Conservation (phyloP, 2,888 invertebrate genomes). For the Cyrtodaria siliqua region DNA sequence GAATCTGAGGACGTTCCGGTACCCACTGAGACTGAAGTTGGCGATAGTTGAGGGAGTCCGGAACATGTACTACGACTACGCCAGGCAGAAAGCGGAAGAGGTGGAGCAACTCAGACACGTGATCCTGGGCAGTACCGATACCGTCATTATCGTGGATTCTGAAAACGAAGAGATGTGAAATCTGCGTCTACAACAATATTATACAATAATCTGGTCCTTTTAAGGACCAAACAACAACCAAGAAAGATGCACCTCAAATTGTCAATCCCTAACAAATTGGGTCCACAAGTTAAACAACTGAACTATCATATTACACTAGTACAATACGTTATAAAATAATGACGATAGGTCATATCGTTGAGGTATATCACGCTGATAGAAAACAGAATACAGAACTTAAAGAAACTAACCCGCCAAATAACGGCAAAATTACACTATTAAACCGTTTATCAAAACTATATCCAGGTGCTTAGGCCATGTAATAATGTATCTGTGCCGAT, state of each 20-base stretch:
- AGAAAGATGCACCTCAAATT: constrained; percentile 28
- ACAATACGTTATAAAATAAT: no score
- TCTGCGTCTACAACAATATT: neutral
- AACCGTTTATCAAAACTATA: no score
- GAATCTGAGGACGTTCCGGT: constrained; percentile 73
- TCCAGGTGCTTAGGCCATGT: no score
- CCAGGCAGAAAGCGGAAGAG: constrained; percentile 44
- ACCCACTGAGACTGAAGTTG: constrained; percentile 73
- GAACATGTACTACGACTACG: constrained; percentile 70
- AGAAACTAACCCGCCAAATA: no score
- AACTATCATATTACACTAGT: no score
- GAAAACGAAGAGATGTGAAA: neutral
- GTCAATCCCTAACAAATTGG: no score
- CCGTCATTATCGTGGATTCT: neutral
- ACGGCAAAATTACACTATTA: no score
- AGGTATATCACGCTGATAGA: no score
- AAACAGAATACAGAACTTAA: no score
- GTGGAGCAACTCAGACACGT: constrained; percentile 25
- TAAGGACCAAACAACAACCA: constrained; percentile 46
- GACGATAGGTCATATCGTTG: no score
- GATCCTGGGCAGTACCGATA: constrained; percentile 1
- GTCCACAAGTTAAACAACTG: no score
- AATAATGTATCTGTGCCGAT: no score
- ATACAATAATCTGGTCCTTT: constrained; percentile 47
- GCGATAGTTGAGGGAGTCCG: constrained; percentile 69